Percentiles rank a stretch among this genome's conserved stretches.
These are phyloP conservation scores for Coreoperca whiteheadi DNA, from an alignment of 2,113 vertebrate species.

Conservation along the genomic window DNA sequence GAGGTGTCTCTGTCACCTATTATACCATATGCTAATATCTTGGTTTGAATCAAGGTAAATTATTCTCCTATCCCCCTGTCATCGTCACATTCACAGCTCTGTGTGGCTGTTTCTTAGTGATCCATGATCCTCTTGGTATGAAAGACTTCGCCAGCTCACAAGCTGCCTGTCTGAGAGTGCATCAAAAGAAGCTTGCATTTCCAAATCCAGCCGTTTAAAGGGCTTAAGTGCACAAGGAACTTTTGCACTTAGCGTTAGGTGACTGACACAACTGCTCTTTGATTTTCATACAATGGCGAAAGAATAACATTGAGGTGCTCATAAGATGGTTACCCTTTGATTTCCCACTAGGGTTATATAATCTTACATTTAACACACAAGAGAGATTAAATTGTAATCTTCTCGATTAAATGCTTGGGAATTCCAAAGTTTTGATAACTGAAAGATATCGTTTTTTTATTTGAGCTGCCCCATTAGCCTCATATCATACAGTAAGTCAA, in stretches of 20 bases:
- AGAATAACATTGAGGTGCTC: neutral
- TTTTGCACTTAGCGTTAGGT: constrained; percentile 49
- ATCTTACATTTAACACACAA: neutral
- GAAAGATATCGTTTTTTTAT: neutral
- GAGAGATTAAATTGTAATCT: neutral
- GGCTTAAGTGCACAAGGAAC: constrained; percentile 65
- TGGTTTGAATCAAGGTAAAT: constrained; percentile 16
- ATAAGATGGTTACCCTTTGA: constrained; percentile 7
- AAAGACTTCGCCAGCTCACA: constrained; percentile 23
- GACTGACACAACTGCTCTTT: constrained; percentile 40
- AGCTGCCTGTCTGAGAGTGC: constrained; percentile 32
- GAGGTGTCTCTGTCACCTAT: constrained; percentile 1
- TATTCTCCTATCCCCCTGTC: neutral
- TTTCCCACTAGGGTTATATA: neutral
- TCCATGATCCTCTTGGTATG: constrained; percentile 21
- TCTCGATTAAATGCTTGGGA: neutral
- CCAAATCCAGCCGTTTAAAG: constrained; percentile 68
- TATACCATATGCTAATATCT: constrained; percentile 4
- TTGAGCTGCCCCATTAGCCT: neutral
- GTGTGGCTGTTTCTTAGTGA: constrained; percentile 36
- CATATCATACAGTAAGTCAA: too few relatives aligned
- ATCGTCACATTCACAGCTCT: constrained; percentile 32
- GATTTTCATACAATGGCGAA: constrained; percentile 32
- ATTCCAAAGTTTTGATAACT: neutral
- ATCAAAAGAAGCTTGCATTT: constrained; percentile 60